These are phyloP conservation scores for Marcusenius ussheri DNA, from an alignment of 2,113 vertebrate genomes.

Conservation along the genomic window DNA sequence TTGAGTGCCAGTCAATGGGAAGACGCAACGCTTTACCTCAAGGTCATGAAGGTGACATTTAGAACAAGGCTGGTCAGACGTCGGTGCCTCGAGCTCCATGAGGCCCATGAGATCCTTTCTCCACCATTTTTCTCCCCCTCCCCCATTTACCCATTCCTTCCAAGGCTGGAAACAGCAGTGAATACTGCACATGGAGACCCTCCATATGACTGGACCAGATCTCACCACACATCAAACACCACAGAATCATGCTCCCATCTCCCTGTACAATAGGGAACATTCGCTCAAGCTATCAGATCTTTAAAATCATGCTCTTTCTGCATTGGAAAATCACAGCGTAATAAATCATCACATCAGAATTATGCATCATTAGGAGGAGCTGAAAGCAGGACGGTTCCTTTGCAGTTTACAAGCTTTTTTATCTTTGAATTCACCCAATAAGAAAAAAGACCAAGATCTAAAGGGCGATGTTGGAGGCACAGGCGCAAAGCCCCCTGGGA, in stretches of 20 bases:
- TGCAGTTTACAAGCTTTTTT: neutral
- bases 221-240: neutral
- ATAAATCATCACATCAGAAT: conserved; percentile 1
- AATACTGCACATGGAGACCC: neutral
- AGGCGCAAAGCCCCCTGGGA: neutral
- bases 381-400: neutral
- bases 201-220: neutral
- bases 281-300: neutral
- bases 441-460: neutral
- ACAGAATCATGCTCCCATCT: neutral
- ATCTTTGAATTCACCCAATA: conserved; percentile 1
- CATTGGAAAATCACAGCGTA: neutral
- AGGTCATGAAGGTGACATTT: neutral
- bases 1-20: neutral
- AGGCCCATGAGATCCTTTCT: neutral
- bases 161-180: neutral
- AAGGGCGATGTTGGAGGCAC: neutral
- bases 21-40: neutral
- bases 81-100: neutral
- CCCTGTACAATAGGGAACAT: neutral
- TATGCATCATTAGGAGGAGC: neutral
- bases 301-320: neutral
- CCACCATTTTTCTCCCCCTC: neutral
- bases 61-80: neutral
- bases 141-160: neutral